phyloP scores from a whole-genome alignment of 2,113 vertebrate genomes.

The Perca schrenkii region DNA sequence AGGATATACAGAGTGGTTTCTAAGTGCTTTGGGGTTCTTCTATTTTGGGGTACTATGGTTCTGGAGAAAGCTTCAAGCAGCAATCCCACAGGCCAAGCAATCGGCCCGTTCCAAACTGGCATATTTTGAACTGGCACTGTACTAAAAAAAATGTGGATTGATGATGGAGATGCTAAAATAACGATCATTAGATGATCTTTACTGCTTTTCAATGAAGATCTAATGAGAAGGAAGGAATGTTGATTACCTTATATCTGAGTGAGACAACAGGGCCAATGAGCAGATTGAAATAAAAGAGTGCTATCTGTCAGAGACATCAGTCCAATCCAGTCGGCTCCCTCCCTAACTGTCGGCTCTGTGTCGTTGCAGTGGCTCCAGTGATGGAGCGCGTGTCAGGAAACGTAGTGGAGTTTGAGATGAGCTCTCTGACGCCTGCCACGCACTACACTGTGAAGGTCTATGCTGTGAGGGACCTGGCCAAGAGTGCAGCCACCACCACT shows the following conservation, averaged over 20 bases:
- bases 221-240: neutral
- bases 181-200: neutral
- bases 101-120: too few relatives aligned
- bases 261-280: neutral
- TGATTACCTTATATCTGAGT: neutral
- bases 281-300: neutral
- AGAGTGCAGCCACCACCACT: conserved; percentile 88
- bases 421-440: conserved; percentile 89
- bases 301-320: neutral
- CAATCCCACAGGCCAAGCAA: too few relatives aligned
- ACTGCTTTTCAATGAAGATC: neutral
- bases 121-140: too few relatives aligned
- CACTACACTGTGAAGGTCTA: conserved; percentile 91
- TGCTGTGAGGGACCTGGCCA: conserved; percentile 88
- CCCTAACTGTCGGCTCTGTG: neutral
- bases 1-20: too few relatives aligned
- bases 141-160: too few relatives aligned
- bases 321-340: neutral
- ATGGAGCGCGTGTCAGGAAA: conserved; percentile 92
- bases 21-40: too few relatives aligned
- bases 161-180: neutral
- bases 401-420: conserved; percentile 91
- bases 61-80: too few relatives aligned
- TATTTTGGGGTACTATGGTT: too few relatives aligned
- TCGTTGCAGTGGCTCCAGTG: conserved; percentile 86